phyloP scores from a whole-genome alignment of 2,797 vertebrate genomes.

The Garrulus glandarius region DNA sequence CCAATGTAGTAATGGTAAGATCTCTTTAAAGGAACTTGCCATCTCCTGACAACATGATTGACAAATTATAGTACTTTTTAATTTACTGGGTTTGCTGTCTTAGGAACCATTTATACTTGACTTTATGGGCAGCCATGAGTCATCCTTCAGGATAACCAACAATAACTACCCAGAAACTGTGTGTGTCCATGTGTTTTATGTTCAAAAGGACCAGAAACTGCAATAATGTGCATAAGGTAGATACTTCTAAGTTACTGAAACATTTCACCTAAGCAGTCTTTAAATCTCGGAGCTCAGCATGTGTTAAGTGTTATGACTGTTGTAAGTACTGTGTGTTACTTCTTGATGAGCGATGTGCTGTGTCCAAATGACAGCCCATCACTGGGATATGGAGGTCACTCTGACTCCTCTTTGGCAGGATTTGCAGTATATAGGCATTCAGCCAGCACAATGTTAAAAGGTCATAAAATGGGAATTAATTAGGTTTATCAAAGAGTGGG shows the following conservation, averaged over 20 bases:
- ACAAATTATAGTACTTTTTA: neutral
- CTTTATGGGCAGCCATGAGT: neutral
- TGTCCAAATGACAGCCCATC: neutral
- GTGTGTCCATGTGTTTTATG: neutral
- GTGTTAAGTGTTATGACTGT: neutral
- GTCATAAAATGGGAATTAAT: neutral
- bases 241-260: neutral
- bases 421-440: neutral
- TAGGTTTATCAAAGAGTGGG: neutral
- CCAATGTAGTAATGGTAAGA: neutral
- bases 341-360: neutral
- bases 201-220: neutral
- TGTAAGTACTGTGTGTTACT: neutral
- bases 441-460: neutral
- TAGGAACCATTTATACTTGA: neutral
- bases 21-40: neutral
- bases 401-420: neutral
- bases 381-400: neutral
- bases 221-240: neutral
- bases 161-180: neutral
- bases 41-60: neutral
- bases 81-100: neutral
- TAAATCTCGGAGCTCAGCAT: neutral
- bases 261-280: neutral
- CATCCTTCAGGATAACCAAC: neutral